phyloP scores from a whole-genome alignment of 2,113 vertebrate species.

The Pygoscelis antarcticus region DNA sequence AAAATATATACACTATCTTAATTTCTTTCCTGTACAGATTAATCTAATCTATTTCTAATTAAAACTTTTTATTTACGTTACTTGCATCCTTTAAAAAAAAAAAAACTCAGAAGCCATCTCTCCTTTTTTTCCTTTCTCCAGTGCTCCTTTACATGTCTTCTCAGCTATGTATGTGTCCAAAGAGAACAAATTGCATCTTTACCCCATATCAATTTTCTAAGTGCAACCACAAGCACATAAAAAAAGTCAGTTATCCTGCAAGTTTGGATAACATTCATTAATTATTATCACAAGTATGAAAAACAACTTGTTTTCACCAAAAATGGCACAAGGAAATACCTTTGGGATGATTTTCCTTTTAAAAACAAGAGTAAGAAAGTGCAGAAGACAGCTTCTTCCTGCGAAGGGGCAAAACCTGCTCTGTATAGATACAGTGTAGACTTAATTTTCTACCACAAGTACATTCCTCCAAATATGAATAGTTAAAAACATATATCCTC shows the following conservation, averaged over 20 bases:
- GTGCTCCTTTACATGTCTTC: neutral
- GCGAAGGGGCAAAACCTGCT: neutral
- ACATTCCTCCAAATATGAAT: neutral
- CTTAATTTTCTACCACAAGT: neutral
- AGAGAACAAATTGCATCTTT: neutral
- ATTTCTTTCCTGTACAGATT: neutral
- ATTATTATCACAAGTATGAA: neutral
- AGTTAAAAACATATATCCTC: neutral
- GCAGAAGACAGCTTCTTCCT: neutral
- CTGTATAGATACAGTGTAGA: rapidly evolving
- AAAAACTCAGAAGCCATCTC: neutral
- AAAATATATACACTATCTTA: neutral
- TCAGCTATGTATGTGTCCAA: neutral
- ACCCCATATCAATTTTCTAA: neutral
- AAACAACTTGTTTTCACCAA: neutral
- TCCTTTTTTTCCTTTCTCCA: neutral
- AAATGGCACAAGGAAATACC: neutral
- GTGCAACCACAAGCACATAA: neutral
- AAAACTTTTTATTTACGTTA: neutral
- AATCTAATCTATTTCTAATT: neutral
- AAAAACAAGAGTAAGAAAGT: neutral
- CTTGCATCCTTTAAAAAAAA: neutral
- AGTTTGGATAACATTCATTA: neutral
- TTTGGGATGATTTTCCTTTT: neutral
- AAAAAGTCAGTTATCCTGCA: neutral